These are phyloP conservation scores for Origma solitaria DNA, from an alignment of 2,113 vertebrate species.

Conservation along the genomic window DNA sequence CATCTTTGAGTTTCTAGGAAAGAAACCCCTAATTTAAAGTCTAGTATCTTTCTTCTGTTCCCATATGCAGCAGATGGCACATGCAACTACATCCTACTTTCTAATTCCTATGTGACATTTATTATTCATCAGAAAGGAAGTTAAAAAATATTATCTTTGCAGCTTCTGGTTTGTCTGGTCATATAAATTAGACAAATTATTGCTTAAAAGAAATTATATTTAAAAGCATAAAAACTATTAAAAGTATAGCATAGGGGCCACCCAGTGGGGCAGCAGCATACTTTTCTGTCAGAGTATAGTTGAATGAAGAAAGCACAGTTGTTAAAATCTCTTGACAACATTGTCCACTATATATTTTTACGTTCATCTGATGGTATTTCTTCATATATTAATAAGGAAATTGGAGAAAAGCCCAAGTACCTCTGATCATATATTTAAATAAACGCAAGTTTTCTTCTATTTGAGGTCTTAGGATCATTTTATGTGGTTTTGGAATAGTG, in stretches of 20 bases:
- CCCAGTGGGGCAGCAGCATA: background rate
- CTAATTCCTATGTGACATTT: slow-evolving; percentile 76
- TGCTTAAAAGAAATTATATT: slow-evolving; percentile 32
- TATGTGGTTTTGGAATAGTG: background rate
- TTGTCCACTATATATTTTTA: background rate
- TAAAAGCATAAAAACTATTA: slow-evolving; percentile 19
- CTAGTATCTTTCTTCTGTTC: slow-evolving; percentile 67
- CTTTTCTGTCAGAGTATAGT: background rate
- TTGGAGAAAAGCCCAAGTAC: background rate
- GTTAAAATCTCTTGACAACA: background rate
- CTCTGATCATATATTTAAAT: background rate
- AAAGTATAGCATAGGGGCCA: slow-evolving; percentile 15
- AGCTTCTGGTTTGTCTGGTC: slow-evolving; percentile 59
- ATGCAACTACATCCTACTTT: slow-evolving; percentile 66
- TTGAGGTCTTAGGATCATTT: background rate
- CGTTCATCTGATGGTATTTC: background rate
- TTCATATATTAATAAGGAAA: background rate
- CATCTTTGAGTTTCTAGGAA: slow-evolving; percentile 56
- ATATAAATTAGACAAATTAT: slow-evolving; percentile 57
- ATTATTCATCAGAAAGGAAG: slow-evolving; percentile 80
- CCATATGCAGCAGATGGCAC: slow-evolving; percentile 67
- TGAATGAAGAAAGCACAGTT: background rate
- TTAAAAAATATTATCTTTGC: slow-evolving; percentile 68
- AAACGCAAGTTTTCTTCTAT: background rate
- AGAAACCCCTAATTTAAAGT: slow-evolving; percentile 68